Evolutionary conservation across 1,140 invertebrate species (phyloP), one percentile per base, ranked within the genome.

Genomic region (Triops longicaudatus): DNA sequence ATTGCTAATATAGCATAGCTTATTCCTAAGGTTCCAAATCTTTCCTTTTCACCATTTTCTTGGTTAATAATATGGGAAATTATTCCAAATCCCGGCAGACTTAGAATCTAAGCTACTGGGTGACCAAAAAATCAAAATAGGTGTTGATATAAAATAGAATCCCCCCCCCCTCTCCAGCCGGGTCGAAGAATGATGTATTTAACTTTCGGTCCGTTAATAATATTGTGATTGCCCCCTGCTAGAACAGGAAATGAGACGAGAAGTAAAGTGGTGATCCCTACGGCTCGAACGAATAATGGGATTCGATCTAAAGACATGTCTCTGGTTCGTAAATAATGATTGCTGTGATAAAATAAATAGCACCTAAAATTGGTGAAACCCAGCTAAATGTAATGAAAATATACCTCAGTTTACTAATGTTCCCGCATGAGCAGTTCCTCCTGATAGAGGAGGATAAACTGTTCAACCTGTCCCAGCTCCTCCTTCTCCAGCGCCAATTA

Each of bases 91-190:
- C 81, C 86, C 14, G 84, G 85, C 11, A 87, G 73, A 83, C 87
- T 86, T 78, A 87, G 79, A 83, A 87, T 84, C 81, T 86, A 87
- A 73, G 86, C 85, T 88, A 92, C 90, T 44, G 90, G 89, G 79
- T 92, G 90, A 0, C 90, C 90, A 88, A 91, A 92, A 84, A 92
- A 91, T 87, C 89, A 91, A 87, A 92, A 92, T 86, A 92, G 85
- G 83, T 92, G 91, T 87, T 92, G 91, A 81, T 88, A 92, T 73
- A 91, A 79, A 85, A 92, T 86, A 73, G 89, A 89, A 80, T 91
- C 89, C 75, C 90, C 90, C 41, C 89, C 89, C 90, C 90, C 41
- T 89, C 89, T 78, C 88, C 89, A 14, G 84, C 81, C 37, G 88
- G 88, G 78, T 90, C 87, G 87, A 90, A 91, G 83, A 91, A 91